These are phyloP conservation scores for Dipodomys stephensi DNA, from an alignment of 2,113 vertebrate genomes.

Conservation along the genomic window DNA sequence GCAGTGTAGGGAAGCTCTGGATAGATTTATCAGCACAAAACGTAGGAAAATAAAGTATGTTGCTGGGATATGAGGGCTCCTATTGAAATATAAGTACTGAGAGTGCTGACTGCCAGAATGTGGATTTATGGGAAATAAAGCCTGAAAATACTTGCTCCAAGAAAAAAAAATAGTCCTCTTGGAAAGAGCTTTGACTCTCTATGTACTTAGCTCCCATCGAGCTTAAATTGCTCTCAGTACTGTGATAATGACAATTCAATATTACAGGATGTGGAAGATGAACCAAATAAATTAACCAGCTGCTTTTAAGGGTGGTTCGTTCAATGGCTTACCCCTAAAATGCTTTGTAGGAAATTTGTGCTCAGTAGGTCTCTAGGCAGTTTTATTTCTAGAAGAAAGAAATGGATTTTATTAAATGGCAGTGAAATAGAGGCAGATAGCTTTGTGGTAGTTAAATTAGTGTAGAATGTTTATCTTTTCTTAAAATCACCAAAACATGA, in stretches of 20 bases:
- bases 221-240: slow-evolving; percentile 81
- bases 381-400: slow-evolving; percentile 69
- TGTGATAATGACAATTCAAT: slow-evolving; percentile 82
- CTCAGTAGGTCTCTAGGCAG: slow-evolving; percentile 68
- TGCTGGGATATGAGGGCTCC: slow-evolving; percentile 77
- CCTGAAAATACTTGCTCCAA: slow-evolving; percentile 80
- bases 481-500: slow-evolving; percentile 3
- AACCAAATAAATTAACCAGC: slow-evolving; percentile 80
- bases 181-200: slow-evolving; percentile 74
- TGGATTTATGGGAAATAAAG: slow-evolving; percentile 85
- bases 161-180: slow-evolving; percentile 61
- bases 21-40: slow-evolving; percentile 79
- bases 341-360: slow-evolving; percentile 53
- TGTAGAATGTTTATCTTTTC: slow-evolving; percentile 44
- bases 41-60: slow-evolving; percentile 71
- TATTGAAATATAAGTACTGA: slow-evolving; percentile 85
- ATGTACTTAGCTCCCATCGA: slow-evolving; percentile 74
- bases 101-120: slow-evolving; percentile 84
- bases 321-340: slow-evolving; percentile 64
- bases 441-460: slow-evolving; percentile 73
- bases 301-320: slow-evolving; percentile 74
- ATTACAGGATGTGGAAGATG: slow-evolving; percentile 76
- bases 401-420: slow-evolving; percentile 70
- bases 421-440: slow-evolving; percentile 58
- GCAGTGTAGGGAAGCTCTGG: slow-evolving; percentile 68